Conservation (phyloP, 1,140 invertebrate species). For the Drosophila sulfurigaster region DNA sequence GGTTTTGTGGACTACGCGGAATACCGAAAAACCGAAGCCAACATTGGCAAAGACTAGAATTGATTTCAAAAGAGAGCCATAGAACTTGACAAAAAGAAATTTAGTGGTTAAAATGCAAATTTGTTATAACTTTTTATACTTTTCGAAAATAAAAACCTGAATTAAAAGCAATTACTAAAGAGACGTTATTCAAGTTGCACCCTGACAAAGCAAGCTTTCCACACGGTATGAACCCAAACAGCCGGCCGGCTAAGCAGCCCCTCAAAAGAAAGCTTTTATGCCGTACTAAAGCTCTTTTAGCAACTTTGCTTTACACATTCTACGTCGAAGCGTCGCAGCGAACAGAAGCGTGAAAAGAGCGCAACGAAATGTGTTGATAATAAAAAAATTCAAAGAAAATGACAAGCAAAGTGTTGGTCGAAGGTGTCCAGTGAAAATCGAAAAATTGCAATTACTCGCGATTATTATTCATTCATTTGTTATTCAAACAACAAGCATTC, state of each 20-base stretch:
- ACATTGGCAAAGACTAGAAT: constrained; percentile 59
- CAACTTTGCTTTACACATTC: constrained; percentile 43
- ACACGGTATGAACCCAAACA: constrained; percentile 40
- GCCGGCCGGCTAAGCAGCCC: constrained; percentile 20
- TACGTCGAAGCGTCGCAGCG: constrained; percentile 48
- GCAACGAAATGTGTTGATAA: constrained; percentile 37
- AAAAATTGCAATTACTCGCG: constrained; percentile 11
- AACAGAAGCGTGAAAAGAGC: constrained; percentile 36
- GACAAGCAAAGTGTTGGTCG: neutral
- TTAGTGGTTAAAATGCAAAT: constrained; percentile 16
- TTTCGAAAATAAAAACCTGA: constrained; percentile 29
- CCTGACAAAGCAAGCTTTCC: neutral
- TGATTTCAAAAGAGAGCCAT: constrained; percentile 34
- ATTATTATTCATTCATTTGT: neutral
- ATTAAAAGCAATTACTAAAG: neutral
- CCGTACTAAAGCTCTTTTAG: constrained; percentile 42
- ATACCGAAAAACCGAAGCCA: constrained; percentile 86
- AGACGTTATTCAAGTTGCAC: neutral
- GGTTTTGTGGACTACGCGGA: constrained; percentile 92
- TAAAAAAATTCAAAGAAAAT: constrained; percentile 4
- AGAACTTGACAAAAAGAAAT: constrained; percentile 43
- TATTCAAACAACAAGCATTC: constrained; percentile 48
- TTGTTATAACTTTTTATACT: constrained; percentile 55
- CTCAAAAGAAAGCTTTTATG: constrained; percentile 18
- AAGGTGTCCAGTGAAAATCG: neutral